Base-by-base conservation (phyloP, 2,113 vertebrate genomes). In the Eulemur macaco region DNA sequence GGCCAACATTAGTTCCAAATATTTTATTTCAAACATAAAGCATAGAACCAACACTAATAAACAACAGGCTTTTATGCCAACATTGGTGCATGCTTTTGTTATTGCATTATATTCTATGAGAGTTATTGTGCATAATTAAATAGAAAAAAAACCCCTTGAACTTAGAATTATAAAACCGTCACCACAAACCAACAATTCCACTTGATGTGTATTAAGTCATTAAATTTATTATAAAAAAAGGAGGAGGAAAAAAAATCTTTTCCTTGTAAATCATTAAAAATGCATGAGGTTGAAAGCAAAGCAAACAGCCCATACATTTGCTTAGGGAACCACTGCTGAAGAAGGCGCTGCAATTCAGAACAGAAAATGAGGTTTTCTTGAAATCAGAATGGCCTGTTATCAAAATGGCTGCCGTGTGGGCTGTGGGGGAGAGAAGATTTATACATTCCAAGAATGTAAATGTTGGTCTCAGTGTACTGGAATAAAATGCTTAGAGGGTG, bases 231-330 rank as follows among this genome's bases (percentile, higher is more conserved):
- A 86, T 92, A 47, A 97, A 95, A 96, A 87, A 89, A 60, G 31
- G 6, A 50, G 95, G 73, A 94, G 60, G 92, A 23, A 76, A 97
- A 98, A 97, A 77, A 97, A 97, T 98, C 92, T 98, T 97, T 98
- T 98, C 98, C 98, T 98, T 98, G 98, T 98, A 98, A 98, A 98
- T 98, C 95, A 98, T 99, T 99, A 99, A 99, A 99, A 98, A 99
- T 99, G 98, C 96, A 99, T 98, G 98, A 98, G 97, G 97, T 92
- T 98, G 98, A 98, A 98, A 98, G 96, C 98, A 95, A 0, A 78
- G 98, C 97, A 98, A 98, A 98, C 97, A 98, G 98, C 96, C 97
- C 96, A 94, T 86, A 96, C 69, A 81, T 98, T 98, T 98, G 98
- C 98, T 97, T 92, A 92, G 95, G 95, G 82, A 93, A 94, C 96